Conservation (phyloP, 2,797 vertebrate genomes). For the Xiphorhynchus erythropygius region DNA sequence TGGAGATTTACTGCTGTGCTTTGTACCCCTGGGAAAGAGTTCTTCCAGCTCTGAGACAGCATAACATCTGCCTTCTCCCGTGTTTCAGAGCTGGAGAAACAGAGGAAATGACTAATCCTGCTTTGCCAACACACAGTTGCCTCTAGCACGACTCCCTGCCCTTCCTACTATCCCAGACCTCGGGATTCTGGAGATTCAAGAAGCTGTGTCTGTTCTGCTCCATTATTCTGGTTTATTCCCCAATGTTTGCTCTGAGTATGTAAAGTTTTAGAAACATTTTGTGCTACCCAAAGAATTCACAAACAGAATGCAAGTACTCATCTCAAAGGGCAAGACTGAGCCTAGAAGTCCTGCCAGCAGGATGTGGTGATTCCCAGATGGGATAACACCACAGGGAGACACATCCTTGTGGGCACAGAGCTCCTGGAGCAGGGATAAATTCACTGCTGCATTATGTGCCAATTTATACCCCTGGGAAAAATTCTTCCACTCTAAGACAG, state of each 20-base stretch:
- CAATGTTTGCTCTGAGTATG: neutral
- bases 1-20: neutral
- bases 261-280: neutral
- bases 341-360: neutral
- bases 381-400: neutral
- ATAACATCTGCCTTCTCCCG: fast-evolving
- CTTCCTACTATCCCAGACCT: neutral
- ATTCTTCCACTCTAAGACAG: neutral
- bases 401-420: neutral
- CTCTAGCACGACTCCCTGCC: fast-evolving
- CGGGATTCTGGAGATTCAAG: neutral
- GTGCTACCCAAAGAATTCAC: neutral
- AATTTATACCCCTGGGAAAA: neutral
- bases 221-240: neutral
- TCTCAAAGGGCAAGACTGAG: neutral
- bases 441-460: neutral
- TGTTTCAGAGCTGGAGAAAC: neutral
- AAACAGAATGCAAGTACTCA: neutral
- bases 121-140: neutral
- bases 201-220: neutral
- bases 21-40: neutral
- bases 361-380: neutral
- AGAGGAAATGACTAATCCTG: neutral
- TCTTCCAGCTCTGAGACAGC: neutral
- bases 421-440: neutral